phyloP scores from a whole-genome alignment of 2,797 vertebrate genomes.

The Mormyrops boulengeri region DNA sequence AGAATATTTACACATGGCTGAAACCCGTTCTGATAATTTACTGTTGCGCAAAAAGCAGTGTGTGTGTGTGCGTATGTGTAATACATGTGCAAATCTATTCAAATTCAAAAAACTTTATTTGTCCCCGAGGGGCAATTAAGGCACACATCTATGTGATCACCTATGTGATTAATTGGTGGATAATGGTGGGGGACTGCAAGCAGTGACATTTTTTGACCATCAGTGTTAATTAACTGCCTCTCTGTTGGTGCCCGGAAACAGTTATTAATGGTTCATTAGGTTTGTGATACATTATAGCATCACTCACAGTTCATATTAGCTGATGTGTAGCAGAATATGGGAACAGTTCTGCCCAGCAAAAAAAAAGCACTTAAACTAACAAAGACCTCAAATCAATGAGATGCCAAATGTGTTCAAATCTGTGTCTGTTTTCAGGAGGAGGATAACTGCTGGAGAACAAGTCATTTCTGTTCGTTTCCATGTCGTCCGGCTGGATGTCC shows the following conservation, averaged over 20 bases:
- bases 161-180: not conserved
- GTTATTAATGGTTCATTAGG: not conserved
- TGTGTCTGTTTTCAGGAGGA: conserved; percentile 30
- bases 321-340: not conserved
- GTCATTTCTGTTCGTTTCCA: conserved; percentile 49
- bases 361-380: not conserved
- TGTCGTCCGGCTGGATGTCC: not conserved
- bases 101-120: no score
- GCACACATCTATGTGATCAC: no score
- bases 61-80: not conserved
- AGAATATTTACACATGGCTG: not conserved
- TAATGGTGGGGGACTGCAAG: not conserved
- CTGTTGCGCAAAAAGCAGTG: not conserved
- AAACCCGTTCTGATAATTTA: not conserved
- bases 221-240: not conserved
- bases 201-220: not conserved
- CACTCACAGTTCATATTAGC: not conserved
- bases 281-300: not conserved
- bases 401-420: not conserved
- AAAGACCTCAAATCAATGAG: not conserved
- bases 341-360: not conserved
- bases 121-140: no score
- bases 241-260: not conserved
- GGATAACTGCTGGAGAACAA: conserved; percentile 17
- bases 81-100: not conserved